phyloP scores from a whole-genome alignment of 2,113 vertebrate genomes.

The Solea solea region DNA sequence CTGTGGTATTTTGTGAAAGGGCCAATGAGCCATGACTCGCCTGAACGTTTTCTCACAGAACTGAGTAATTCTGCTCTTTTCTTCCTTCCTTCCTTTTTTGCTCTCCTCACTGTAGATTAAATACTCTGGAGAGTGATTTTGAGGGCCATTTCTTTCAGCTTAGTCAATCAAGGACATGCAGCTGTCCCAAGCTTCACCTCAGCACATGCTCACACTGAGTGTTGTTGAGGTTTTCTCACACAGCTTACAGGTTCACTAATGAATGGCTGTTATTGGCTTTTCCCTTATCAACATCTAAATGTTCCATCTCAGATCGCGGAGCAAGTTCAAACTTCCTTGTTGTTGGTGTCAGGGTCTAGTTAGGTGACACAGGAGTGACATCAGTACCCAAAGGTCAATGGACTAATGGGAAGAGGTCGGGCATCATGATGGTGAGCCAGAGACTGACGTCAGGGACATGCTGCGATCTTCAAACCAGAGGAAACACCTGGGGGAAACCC shows the following conservation, averaged over 20 bases:
- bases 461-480: slow-evolving; percentile 52
- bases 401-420: slow-evolving; percentile 18
- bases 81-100: neutral
- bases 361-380: slow-evolving; percentile 21
- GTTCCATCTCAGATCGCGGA: neutral
- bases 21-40: slow-evolving; percentile 54
- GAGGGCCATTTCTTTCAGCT: slow-evolving; percentile 14
- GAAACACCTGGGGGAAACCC: slow-evolving; percentile 79
- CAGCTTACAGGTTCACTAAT: neutral
- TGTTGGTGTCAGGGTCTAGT: slow-evolving; percentile 20
- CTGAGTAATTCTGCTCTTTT: slow-evolving; percentile 23
- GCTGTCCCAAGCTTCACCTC: neutral
- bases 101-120: neutral
- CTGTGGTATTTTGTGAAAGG: slow-evolving; percentile 45
- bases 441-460: slow-evolving; percentile 54
- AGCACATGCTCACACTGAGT: neutral
- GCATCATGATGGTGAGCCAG: slow-evolving; percentile 24
- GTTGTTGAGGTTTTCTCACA: slow-evolving; percentile 4
- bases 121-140: slow-evolving; percentile 26
- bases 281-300: neutral
- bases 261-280: neutral
- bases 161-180: slow-evolving; percentile 12
- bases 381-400: slow-evolving; percentile 46
- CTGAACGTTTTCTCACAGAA: slow-evolving; percentile 25
- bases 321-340: neutral